Evolutionary conservation across 2,888 invertebrate genomes (phyloP), one percentile per base, ranked within the genome.

Genomic region (Folsomia manolachei): DNA sequence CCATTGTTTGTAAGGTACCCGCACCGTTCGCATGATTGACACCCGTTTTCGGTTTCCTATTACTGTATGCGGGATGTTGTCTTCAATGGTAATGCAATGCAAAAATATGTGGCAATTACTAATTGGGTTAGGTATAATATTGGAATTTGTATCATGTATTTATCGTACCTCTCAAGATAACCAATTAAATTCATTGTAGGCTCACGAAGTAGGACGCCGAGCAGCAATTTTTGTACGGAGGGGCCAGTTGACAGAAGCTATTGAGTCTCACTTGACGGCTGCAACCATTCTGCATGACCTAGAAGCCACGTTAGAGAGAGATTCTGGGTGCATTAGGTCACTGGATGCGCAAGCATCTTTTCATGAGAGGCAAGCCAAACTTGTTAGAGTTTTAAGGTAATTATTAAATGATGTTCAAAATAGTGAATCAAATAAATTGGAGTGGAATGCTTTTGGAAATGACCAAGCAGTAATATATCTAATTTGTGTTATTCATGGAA

Each of bases 331-430:
- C 25, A 72, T 69, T 19, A 23, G 75, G n/a, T 79, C 78, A 7
- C 67, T 79, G 63, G 73, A 73, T 26, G 78, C 78, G 60, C 79
- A 79, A 62, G 69, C 66, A 1, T 70, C 76, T 24, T 79, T 78
- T 68, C 79, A 80, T 61, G 71, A 71, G 63, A 60, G 78, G 25
- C 80, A 80, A 69, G 80, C 79, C 7, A 74, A 79, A 71, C 69
- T 79, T 14, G 76, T 72, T 26, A 56, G 72, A 56, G 62, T 76
- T 56, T 63, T 75, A 39, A 71, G 70, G 79, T 79, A 71, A 56
- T 11, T 56, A n/a, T 19, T 19, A 19, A 56, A 19, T 19, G 19
- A 14, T 56, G 19, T 19, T 18, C 19, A n/a, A 7, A 56, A 19
- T 51, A 51, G 51, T 11, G 18, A 18, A 11, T 18, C 9, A 51